Percentiles rank a stretch among this genome's conserved stretches.
Conservation (phyloP, 2,113 vertebrate species). For the Tapirus terrestris region DNA sequence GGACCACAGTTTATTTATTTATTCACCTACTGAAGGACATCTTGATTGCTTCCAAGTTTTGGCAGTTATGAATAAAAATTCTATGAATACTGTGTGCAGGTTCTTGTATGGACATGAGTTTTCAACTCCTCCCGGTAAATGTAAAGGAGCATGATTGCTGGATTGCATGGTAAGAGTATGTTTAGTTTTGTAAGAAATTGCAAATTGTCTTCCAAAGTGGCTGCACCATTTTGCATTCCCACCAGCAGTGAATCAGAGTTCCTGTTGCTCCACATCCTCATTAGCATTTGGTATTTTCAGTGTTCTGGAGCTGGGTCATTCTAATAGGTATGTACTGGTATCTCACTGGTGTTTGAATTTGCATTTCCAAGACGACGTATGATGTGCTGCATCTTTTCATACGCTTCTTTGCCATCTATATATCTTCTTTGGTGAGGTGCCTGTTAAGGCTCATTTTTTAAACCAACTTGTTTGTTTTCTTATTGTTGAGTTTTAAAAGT, state of each 20-base stretch:
- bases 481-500: background rate
- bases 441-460: background rate
- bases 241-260: accelerated
- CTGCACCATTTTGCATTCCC: background rate
- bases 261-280: background rate
- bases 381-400: background rate
- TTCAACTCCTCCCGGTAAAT: background rate
- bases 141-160: background rate
- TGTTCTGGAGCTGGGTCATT: too few relatives aligned
- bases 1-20: too few relatives aligned
- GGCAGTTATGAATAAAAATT: too few relatives aligned
- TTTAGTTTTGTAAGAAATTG: background rate
- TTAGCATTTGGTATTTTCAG: too few relatives aligned
- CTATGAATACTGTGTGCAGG: too few relatives aligned
- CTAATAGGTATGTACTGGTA: too few relatives aligned
- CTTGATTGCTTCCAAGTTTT: too few relatives aligned
- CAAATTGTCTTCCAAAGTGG: background rate
- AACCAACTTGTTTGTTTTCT: background rate
- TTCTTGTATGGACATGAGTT: too few relatives aligned
- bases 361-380: background rate
- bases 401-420: accelerated
- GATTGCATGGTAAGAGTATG: background rate
- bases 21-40: too few relatives aligned
- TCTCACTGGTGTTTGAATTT: too few relatives aligned
- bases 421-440: background rate